Base-by-base conservation (phyloP, 2,797 vertebrate species). In the Leptatherina wallacei region DNA sequence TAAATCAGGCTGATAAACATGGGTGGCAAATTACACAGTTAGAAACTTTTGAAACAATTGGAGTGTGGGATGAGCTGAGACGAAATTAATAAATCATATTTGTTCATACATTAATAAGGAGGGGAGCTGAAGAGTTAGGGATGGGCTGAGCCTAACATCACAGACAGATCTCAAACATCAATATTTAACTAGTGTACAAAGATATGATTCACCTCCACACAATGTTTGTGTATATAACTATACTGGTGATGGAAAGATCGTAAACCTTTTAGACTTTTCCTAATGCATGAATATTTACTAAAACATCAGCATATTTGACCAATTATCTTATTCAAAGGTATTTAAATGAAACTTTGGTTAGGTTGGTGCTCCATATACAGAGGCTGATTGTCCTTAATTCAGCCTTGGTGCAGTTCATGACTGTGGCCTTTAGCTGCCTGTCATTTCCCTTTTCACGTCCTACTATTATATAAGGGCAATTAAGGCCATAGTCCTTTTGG, bases 31-130 rank as follows among this genome's bases (percentile, higher is more conserved):
- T 89, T 85, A 81, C 49, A 35, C 40, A 84, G 84, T 83, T 79
- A 76, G 59, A 90, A 92, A 91, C 75, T 89, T 91, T 90, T 82
- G 74, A 84, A 85, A 89, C 85, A 88, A 88, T 85, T 76, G 67
- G 73, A 75, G 80, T 80, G 67, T 61, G 62, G 76, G 76, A 85
- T 84, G 84, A 87, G 77, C 51, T 72, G n/a, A 54, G 38, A 71
- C 56, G 30, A 66, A 61, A 91, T 93, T 89, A 93, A 94, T 93
- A 91, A 93, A 93, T 92, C 81, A 93, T 91, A 88, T 91, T 88
- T 91, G 81, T 91, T 94, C 88, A 92, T 93, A 85, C 77, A 91
- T 93, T 89, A 94, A 83, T 93, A 78, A 94, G 77, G 69, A 84
- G 77, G 75, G 69, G 83, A 87, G 73, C 71, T 85, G 79, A 90